Evolutionary conservation across 1,140 invertebrate genomes (phyloP), one percentile per base, ranked within the genome.

Genomic region (Phocides pigmalion): DNA sequence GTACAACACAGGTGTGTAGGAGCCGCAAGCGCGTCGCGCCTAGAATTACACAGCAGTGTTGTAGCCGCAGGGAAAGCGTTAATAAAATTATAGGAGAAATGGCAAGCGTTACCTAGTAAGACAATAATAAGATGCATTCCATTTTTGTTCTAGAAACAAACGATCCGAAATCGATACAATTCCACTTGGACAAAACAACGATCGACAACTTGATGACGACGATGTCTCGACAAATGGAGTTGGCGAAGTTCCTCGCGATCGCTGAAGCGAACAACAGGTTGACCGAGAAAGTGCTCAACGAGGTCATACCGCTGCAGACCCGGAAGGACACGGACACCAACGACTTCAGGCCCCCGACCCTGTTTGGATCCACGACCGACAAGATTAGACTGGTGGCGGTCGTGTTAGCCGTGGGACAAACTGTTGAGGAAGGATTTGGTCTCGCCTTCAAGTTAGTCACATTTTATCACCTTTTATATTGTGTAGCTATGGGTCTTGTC

Each of bases 171-270:
- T 91, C 91, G 0, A 86, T 94, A 28, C 84, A 94, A 3, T 94
- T 96, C 89, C 94, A 95, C 79, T 92, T 96, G 79, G 94, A 95
- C 73, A 92, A 93, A 15, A 85, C 87, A 22, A 93, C 95, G 14
- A 93, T 96, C 59, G 94, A 95, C 73, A 94, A 93, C 41, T 94
- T 96, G 61, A 94, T 96, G 35, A 95, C 94, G 50, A 96, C 95
- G 0, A 94, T 96, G 49, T 92, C 91, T 1, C 86, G 94, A 5
- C 95, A 96, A 82, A 93, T 94, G 68, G 95, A 96, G 70, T 87
- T 96, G 4, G 92, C 93, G 0, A 95, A 95, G 66, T 96, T 95
- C 81, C 74, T 96, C 4, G 89, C 93, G 0, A 87, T 89, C 11
- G 94, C 93, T 47, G 95, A 96, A 77, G 81, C 84, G 9, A 91